A percentile compares a stretch with the other conserved stretches of the same genome.
These are phyloP conservation scores for Brassicogethes aeneus DNA, from an alignment of 2,888 invertebrate species.

Conservation along the genomic window DNA sequence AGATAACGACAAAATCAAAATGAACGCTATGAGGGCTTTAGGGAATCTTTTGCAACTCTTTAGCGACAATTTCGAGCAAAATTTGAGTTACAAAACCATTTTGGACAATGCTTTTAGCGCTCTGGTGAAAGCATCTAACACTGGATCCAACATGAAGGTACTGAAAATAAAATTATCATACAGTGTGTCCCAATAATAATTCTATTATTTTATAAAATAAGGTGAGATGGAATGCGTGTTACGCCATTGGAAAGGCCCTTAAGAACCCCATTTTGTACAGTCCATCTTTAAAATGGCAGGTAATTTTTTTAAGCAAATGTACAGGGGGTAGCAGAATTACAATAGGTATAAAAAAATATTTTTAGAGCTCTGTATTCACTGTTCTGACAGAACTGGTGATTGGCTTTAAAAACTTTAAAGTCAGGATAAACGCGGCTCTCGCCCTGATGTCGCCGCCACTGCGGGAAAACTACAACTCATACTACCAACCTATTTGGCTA, in stretches of 20 bases:
- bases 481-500: slow-evolving; percentile 58
- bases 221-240: slow-evolving; percentile 87
- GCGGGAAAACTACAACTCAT: slow-evolving; percentile 55
- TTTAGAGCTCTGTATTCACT: slow-evolving; percentile 54
- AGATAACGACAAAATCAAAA: slow-evolving; percentile 64
- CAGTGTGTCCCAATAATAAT: not conserved
- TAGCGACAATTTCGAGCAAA: slow-evolving; percentile 43
- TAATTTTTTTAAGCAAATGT: too few species aligned
- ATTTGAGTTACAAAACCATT: slow-evolving; percentile 45
- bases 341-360: too few species aligned
- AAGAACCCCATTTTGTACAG: slow-evolving; percentile 49
- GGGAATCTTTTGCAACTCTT: slow-evolving; percentile 70
- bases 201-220: slow-evolving; percentile 15
- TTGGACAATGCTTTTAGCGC: slow-evolving; percentile 54
- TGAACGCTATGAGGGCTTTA: slow-evolving; percentile 71
- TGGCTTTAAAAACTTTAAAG: slow-evolving; percentile 78
- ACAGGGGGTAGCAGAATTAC: too few species aligned
- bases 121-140: slow-evolving; percentile 59
- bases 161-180: slow-evolving; percentile 10
- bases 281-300: slow-evolving; percentile 43
- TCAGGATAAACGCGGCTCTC: slow-evolving; percentile 76
- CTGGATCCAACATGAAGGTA: slow-evolving; percentile 73
- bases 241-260: slow-evolving; percentile 74
- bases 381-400: slow-evolving; percentile 57
- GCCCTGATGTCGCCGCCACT: slow-evolving; percentile 57